These are phyloP conservation scores for Bombus waltoni DNA, from an alignment of 1,140 invertebrate species.

Conservation along the genomic window DNA sequence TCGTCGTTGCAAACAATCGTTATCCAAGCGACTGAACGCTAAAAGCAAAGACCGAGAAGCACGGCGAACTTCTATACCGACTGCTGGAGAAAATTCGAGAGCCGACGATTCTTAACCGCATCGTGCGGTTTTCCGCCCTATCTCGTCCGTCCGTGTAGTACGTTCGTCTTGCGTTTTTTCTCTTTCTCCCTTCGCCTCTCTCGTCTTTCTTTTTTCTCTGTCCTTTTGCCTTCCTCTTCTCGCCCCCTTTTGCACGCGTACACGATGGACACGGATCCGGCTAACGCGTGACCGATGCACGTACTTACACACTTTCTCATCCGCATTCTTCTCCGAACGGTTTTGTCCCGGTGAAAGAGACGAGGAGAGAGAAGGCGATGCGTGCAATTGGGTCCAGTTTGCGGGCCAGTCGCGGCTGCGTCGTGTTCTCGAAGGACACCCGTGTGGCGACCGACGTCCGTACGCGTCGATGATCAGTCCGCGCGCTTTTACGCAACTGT, in stretches of 20 bases:
- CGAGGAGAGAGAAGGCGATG: background rate
- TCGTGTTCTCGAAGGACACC: slow-evolving; percentile 5
- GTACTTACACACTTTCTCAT: slow-evolving; percentile 41
- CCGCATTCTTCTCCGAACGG: slow-evolving; percentile 47
- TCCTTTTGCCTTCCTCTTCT: background rate
- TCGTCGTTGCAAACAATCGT: too few species aligned
- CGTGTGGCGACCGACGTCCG: background rate
- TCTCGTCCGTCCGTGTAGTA: background rate
- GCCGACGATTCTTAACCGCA: background rate
- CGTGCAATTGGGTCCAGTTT: slow-evolving; percentile 51
- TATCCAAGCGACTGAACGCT: too few species aligned
- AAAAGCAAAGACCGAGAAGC: too few species aligned
- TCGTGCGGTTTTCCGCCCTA: background rate
- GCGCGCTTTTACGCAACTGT: too few species aligned
- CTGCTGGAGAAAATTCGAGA: background rate
- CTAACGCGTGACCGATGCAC: background rate
- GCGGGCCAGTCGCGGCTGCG: slow-evolving; percentile 8
- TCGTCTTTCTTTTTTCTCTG: background rate
- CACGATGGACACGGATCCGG: slow-evolving; percentile 32
- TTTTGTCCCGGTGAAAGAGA: slow-evolving; percentile 19
- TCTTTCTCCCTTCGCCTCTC: background rate
- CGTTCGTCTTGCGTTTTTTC: background rate
- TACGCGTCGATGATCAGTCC: background rate
- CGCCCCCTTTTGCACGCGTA: slow-evolving; percentile 17
- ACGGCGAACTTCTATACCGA: background rate